Percentiles rank a stretch among this genome's conserved stretches.
These are phyloP conservation scores for Podarcis raffonei DNA, from an alignment of 2,113 vertebrate species.

Conservation along the genomic window DNA sequence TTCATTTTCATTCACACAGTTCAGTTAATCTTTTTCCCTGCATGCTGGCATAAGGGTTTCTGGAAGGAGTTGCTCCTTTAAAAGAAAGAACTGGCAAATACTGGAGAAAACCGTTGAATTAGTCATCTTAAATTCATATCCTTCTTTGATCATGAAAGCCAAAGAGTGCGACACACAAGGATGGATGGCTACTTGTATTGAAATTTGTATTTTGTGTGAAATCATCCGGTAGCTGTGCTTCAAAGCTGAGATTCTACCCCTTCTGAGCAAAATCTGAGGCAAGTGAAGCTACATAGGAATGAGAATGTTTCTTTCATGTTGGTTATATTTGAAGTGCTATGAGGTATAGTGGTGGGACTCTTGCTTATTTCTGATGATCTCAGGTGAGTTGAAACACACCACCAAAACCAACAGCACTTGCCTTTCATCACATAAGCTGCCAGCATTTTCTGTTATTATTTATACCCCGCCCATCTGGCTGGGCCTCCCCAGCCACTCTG, in stretches of 20 bases:
- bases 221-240: background rate
- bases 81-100: background rate
- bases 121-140: background rate
- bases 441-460: background rate
- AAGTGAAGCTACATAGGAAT: background rate
- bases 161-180: background rate
- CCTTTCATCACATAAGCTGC: background rate
- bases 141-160: background rate
- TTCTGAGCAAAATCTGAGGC: background rate
- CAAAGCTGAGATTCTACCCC: background rate
- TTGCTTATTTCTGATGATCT: background rate
- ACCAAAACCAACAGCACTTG: background rate
- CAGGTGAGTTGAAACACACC: background rate
- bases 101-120: background rate
- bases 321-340: background rate
- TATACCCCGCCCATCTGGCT: no score
- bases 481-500: no score
- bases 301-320: background rate
- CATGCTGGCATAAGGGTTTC: conserved; percentile 50
- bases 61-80: background rate
- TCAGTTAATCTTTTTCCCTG: conserved; percentile 34
- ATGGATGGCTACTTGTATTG: background rate
- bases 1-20: conserved; percentile 44
- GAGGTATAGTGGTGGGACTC: background rate
- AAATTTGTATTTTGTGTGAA: background rate